Evolutionary conservation across 1,140 invertebrate genomes (phyloP).

Genomic region (Parapsyche elsis): DNA sequence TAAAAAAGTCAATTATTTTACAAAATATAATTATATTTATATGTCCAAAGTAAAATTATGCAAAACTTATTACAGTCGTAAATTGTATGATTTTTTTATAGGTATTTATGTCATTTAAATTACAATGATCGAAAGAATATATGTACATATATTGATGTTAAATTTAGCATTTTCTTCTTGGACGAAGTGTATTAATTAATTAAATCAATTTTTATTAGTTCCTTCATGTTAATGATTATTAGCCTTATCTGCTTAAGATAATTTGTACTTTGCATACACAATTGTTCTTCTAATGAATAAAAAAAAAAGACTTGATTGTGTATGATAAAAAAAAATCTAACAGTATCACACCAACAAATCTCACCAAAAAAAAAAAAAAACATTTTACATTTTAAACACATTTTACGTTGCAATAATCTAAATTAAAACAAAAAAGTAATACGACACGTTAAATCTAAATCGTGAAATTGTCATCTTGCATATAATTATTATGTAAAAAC

Average conservation of each 20-base stretch:
- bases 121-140: neutral
- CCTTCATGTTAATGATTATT: slow-evolving; percentile 46
- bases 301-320: slow-evolving; percentile 21
- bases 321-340: slow-evolving; percentile 32
- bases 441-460: no score
- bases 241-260: slow-evolving; percentile 53
- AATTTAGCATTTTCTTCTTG: slow-evolving; percentile 54
- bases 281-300: slow-evolving; percentile 33
- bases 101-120: slow-evolving; percentile 49
- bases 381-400: neutral
- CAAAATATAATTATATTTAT: neutral
- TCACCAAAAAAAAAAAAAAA: slow-evolving; percentile 2
- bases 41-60: slow-evolving; percentile 4
- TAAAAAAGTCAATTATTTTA: slow-evolving; percentile 5
- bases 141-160: slow-evolving; percentile 41
- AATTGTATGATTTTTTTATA: slow-evolving; percentile 27
- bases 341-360: slow-evolving; percentile 35
- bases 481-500: no score
- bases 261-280: slow-evolving; percentile 57
- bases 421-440: no score
- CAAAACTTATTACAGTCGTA: neutral
- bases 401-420: neutral
- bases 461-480: no score
- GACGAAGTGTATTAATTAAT: slow-evolving; percentile 55
- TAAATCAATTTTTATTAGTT: slow-evolving; percentile 38